Evolutionary conservation across 2,797 vertebrate species (phyloP), one percentile per base, ranked within the genome.

Genomic region (Myotis daubentonii): DNA sequence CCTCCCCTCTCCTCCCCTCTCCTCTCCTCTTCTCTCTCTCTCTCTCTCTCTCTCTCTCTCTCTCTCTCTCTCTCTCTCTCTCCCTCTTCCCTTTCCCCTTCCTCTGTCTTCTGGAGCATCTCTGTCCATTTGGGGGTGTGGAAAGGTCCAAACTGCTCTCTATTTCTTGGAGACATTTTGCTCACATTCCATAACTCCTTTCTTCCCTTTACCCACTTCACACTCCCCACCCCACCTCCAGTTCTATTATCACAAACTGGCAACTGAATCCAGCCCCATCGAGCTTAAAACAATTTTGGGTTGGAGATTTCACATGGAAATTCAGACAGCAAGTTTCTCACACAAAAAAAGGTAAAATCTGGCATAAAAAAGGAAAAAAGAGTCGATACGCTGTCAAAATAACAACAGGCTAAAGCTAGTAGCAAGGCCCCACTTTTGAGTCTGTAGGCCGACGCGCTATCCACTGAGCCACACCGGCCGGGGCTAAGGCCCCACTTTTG

Each of bases 151-250:
- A 10, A 17, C 36, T 90, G 9, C 49, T 41, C n/a, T 85, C 60
- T 85, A 15, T 62, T 87, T 93, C 65, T 57, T 70, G 57, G 28
- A 90, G 44, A 60, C 8, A 15, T 49, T 12, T n/a, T 57, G 13
- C 79, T 70, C 44, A 19, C 11, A 36, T 49, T 84, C 25, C 16
- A 41, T 53, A 65, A 38, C 10, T 51, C 20, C 66, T 81, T 74
- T 17, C 16, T 71, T 86, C 65, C 79, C 51, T 81, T 96, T 87
- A 66, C n/a, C 75, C 47, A 30, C 81, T 91, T 86, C n/a, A 79
- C 72, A 53, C 12, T 65, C 16, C 10, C 19, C 44, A 62, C 88
- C 62, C 17, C 55, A 2, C 12, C 86, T 47, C 9, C 70, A 65
- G 47, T 72, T 82, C 36, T 72, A 23, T 38, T 55, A 30, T 33